Evolutionary conservation across 2,888 invertebrate genomes (phyloP), one percentile per base, ranked within the genome.

Genomic region (Coelopa pilipes): DNA sequence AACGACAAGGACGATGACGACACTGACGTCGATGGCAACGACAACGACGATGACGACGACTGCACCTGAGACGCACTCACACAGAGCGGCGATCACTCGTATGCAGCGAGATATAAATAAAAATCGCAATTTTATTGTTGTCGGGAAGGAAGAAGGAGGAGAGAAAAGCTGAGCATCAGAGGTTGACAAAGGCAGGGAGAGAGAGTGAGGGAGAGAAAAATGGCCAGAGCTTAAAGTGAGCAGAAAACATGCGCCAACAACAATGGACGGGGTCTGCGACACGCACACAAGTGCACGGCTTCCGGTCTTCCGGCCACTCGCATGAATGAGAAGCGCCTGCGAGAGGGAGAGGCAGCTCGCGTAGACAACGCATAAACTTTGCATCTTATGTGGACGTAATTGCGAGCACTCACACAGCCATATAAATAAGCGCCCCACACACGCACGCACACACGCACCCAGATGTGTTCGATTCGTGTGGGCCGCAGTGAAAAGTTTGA

Each of bases 341-440:
- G 34, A 34, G 21, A 21, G 7, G 60, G 15, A 60, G 15, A 60
- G 21, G 60, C n/a, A n/a, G 13, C 24, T 60, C 63, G 63, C 66
- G 66, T 49, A 66, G 21, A 66, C 50, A 75, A 75, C 73, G 73
- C 74, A 74, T 76, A 76, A 78, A 76, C 74, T 74, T 76, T 72
- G 65, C 74, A 72, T 73, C 75, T 70, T 75, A 76, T 76, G 73
- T 62, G 59, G 34, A 63, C 67, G 75, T 74, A 76, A 76, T 75
- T 74, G 75, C 63, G 74, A 75, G 72, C 75, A 65, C 70, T 19
- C 45, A 49, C 68, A 63, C 60, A 69, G n/a, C n/a, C 72, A 76
- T 60, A 75, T 63, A 79, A 74, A 77, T 77, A 74, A 77, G 77
- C 79, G 79, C 81, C n/a, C 21, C n/a, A 34, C 55, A 53, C 55